Evolutionary conservation across 2,888 invertebrate species (phyloP).

Genomic region (Stramonita haemastoma): DNA sequence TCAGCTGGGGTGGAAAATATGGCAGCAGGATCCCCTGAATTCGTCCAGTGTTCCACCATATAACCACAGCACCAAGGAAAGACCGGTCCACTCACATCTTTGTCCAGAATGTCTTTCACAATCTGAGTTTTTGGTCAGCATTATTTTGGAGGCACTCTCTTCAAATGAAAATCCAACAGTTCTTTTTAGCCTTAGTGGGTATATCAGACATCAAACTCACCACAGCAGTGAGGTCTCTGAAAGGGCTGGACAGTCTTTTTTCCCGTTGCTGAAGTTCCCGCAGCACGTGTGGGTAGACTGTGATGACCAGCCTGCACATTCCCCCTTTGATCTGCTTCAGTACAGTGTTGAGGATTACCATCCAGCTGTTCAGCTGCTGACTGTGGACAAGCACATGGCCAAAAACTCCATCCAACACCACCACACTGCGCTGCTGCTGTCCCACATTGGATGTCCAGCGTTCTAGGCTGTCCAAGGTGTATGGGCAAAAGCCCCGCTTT

Average conservation of each 20-base stretch:
- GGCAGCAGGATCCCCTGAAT: background rate
- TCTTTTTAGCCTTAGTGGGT: background rate
- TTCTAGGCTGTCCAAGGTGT: background rate
- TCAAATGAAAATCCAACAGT: conserved; percentile 3
- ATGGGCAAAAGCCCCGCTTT: background rate
- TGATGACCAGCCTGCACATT: conserved; percentile 17
- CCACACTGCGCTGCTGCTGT: background rate
- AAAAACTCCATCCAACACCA: conserved; percentile 26
- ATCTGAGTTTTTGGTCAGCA: background rate
- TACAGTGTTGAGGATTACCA: background rate
- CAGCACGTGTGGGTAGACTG: conserved; percentile 34
- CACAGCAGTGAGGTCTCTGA: background rate
- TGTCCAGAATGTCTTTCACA: background rate
- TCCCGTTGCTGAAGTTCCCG: conserved; percentile 23
- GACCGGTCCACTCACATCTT: conserved; percentile 20
- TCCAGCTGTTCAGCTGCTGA: background rate
- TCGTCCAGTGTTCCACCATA: background rate
- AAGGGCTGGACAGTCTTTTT: background rate
- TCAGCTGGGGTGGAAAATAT: conserved; percentile 21
- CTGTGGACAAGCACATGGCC: background rate
- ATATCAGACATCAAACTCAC: background rate
- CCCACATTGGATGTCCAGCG: background rate
- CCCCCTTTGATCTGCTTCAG: background rate
- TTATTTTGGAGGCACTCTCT: background rate
- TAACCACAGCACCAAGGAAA: conserved; percentile 32